Base-by-base conservation (phyloP, 2,888 invertebrate species). In the Caenorhabditis angaria region DNA sequence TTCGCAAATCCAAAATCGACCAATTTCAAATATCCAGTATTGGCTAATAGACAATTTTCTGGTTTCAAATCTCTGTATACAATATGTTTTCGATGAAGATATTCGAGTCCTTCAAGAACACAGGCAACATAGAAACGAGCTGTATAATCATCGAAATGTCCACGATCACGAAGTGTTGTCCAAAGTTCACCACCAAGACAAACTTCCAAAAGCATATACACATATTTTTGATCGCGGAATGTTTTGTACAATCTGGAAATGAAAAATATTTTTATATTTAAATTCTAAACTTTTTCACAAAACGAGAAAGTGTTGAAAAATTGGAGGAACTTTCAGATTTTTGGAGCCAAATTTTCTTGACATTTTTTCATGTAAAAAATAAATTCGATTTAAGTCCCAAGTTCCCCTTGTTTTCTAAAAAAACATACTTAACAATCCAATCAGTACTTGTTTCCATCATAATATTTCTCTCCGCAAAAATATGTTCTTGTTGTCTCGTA, bases 41-140 rank as follows among this genome's bases (percentile, higher is more conserved):
- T 92, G 88, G 97, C 96, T 62, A 97, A 90, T 65, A 97, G 90
- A 81, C 97, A 91, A 90, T 97, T 99, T 90, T 97, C 97, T 12
- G 95, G 95, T 64, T 85, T 85, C 70, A 84, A 69, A 57, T 79
- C 77, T n/a, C 91, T 86, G 90, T 99, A 99, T 88, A 99, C 97
- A 83, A 99, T 97, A 88, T 95, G 95, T 80, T 95, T 92, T 82
- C 94, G 93, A 89, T 99, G 97, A 74, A 99, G 90, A 89, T 97
- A 99, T 88, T 96, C 94, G 89, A 99, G 96, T 3, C 97, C 97
- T 90, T 97, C 95, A 29, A 99, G 93, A 14, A 99, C 97, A 88
- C 97, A 99, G 2, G 94, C 94, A 10, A 89, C 88, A 88, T 95
- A 97, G 90, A 99, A 97, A 81, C 87, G 67, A 27, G 88, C 87